phyloP scores from a whole-genome alignment of 1,140 invertebrate genomes.

The Papilio helenus region DNA sequence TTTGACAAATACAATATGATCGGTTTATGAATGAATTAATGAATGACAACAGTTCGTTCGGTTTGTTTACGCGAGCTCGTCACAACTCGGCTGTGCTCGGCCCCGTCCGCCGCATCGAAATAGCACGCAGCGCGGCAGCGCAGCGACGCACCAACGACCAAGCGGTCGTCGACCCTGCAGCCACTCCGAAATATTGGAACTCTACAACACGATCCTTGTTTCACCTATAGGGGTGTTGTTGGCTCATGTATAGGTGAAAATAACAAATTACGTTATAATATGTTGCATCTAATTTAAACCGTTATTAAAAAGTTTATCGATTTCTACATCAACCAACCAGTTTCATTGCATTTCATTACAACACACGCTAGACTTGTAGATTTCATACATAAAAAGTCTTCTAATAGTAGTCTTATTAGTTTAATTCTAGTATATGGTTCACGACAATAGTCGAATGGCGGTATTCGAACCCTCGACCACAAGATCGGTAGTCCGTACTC shows the following conservation, averaged over 20 bases:
- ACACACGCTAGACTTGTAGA: neutral
- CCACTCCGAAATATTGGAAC: conserved; percentile 77
- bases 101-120: conserved; percentile 71
- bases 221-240: conserved; percentile 36
- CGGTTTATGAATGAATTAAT: conserved; percentile 78
- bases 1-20: conserved; percentile 75
- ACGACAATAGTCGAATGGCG: too few species aligned
- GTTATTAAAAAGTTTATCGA: conserved; percentile 3
- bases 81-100: conserved; percentile 64
- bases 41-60: conserved; percentile 81
- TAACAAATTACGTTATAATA: neutral
- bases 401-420: too few species aligned
- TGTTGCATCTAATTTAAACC: neutral
- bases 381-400: neutral
- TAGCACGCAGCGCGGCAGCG: conserved; percentile 56
- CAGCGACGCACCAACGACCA: conserved; percentile 58
- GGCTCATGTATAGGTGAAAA: neutral
- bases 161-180: conserved; percentile 76
- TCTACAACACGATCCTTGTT: conserved; percentile 52
- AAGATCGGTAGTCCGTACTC: too few species aligned
- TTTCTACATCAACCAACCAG: neutral
- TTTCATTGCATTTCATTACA: neutral
- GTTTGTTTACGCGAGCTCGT: conserved; percentile 78
- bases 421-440: too few species aligned
- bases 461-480: too few species aligned